Base-by-base conservation (phyloP, 2,797 vertebrate species). In the Arctocebus calabarensis region DNA sequence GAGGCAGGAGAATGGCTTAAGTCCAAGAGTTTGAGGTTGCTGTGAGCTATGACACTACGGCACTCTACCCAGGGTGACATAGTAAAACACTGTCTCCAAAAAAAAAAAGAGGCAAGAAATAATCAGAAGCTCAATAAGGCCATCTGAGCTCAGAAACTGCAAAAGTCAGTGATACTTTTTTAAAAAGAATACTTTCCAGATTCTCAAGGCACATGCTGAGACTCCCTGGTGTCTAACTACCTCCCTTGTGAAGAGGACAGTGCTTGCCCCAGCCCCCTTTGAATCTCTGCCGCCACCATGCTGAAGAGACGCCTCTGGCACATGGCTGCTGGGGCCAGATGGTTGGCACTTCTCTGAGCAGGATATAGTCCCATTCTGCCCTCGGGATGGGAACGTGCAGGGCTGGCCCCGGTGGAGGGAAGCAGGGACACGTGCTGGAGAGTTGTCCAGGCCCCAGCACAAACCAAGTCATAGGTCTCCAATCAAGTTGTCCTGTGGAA, bases 121-220 rank as follows among this genome's bases (percentile, higher is more conserved):
- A 17, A 91, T 94, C 43, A 74, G 62, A 78, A 91, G 29, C 37
- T 85, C 78, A 37, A 1, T 84, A n/a, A 12, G 57, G 23, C 34
- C 61, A 91, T 86, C 73, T 92, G 62, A 62, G 57, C 73, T 94
- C 73, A 37, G 29, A 95, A 64, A 91, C 89, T 37, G 13, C 82
- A 85, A 94, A 88, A 84, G 62, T 40, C 64, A 87, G 75, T 77
- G 55, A 32, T 57, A 84, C 79, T 91, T 87, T 29, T 74, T 45
- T 45, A 45, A 73, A 45, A 45, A 78, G 68, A 92, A 77, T 37
- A 59, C 34, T 68, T 81, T 71, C 45, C 55, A 34, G 64, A 73
- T 88, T 87, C 90, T 87, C 59, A 2, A 40, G 73, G 78, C 79
- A 40, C 37, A n/a, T 43, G 37, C 20, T 0, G 1, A 81, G 45